Conservation (phyloP, 2,888 invertebrate species). For the Cryptocheilus praepositus region DNA sequence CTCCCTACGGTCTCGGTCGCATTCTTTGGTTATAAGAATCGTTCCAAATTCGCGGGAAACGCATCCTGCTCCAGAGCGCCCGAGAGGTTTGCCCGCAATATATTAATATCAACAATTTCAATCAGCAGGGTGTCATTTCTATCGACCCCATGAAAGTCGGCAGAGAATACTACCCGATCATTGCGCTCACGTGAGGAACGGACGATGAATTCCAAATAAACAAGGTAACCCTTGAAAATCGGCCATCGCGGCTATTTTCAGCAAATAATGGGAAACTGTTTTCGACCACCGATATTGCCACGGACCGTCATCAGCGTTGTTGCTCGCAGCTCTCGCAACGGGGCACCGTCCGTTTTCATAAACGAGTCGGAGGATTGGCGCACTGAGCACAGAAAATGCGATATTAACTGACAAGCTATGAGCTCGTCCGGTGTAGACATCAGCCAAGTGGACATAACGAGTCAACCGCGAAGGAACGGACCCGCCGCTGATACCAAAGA, state of each 20-base stretch:
- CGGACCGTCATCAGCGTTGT: constrained; percentile 6
- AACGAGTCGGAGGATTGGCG: not conserved
- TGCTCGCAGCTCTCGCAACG: constrained; percentile 13
- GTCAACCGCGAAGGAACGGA: constrained; percentile 21
- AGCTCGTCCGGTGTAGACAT: constrained; percentile 35
- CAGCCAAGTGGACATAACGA: constrained; percentile 36
- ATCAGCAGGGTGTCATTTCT: constrained; percentile 3
- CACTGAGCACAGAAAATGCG: constrained; percentile 30
- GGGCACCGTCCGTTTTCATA: constrained; percentile 19
- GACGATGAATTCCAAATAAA: constrained; percentile 13
- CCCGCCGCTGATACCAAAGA: constrained; percentile 16
- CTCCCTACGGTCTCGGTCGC: too few relatives aligned
- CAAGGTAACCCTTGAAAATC: constrained; percentile 51
- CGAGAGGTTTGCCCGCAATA: constrained; percentile 32
- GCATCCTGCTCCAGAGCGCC: constrained; percentile 51
- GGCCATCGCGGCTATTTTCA: constrained; percentile 51
- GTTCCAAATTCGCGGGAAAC: constrained; percentile 69
- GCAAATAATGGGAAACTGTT: constrained; percentile 52
- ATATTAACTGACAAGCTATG: constrained; percentile 41
- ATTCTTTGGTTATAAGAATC: constrained; percentile 35
- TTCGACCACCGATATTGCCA: constrained; percentile 32
- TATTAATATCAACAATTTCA: constrained; percentile 32
- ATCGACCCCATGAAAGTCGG: not conserved
- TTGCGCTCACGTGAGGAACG: constrained; percentile 19
- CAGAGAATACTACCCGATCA: constrained; percentile 9